Conservation (phyloP, 1,140 invertebrate species). For the Scaptomyza graminum region DNA sequence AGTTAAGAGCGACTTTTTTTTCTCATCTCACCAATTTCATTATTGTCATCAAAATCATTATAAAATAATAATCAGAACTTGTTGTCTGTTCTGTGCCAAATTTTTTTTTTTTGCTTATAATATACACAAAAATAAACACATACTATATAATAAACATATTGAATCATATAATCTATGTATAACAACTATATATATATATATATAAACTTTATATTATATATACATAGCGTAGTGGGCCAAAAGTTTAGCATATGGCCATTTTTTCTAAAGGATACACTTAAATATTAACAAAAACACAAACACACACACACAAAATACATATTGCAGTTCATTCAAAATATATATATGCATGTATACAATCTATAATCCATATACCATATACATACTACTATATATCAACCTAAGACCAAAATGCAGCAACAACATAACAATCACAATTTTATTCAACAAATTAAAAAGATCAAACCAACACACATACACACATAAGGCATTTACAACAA, state of each 20-base stretch:
- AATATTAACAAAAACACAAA: conserved; percentile 8
- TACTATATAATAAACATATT: conserved; percentile 59
- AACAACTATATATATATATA: conserved; percentile 42
- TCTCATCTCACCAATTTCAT: conserved; percentile 21
- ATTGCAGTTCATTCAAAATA: conserved; percentile 11
- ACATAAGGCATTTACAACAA: conserved; percentile 42
- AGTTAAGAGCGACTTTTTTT: conserved; percentile 69
- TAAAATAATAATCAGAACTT: conserved; percentile 10
- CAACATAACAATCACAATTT: conserved; percentile 36
- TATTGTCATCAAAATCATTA: conserved; percentile 20
- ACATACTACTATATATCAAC: conserved; percentile 2
- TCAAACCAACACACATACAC: neutral
- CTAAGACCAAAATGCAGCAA: conserved; percentile 37
- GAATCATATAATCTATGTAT: conserved; percentile 34
- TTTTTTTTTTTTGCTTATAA: conserved; percentile 63
- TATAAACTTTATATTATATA: conserved; percentile 27
- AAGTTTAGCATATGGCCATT: conserved; percentile 20
- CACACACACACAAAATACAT: neutral
- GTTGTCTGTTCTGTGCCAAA: neutral
- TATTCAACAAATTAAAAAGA: neutral
- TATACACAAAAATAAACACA: conserved; percentile 64
- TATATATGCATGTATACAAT: conserved; percentile 13
- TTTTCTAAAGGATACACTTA: conserved; percentile 13
- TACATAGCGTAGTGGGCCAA: conserved; percentile 33
- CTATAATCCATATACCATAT: conserved; percentile 4